Conservation (phyloP, 2,113 vertebrate species). For the Tringa solitaria region DNA sequence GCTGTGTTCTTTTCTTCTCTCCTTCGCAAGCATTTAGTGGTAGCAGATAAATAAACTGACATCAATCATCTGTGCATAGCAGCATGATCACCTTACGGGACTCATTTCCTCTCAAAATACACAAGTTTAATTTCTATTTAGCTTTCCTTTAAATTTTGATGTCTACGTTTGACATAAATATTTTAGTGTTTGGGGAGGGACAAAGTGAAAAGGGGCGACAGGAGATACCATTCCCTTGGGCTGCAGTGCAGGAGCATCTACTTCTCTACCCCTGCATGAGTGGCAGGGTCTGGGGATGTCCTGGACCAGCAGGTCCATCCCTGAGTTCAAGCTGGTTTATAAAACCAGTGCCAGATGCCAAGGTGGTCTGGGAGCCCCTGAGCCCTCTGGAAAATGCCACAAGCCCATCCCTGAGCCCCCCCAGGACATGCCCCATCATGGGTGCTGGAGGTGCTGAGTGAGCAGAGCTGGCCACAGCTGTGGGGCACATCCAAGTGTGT, state of each 20-base stretch:
- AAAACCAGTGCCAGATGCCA: background rate
- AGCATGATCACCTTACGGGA: conserved; percentile 49
- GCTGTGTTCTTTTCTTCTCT: background rate
- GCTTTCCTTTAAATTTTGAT: conserved; percentile 51
- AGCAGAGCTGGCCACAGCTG: background rate
- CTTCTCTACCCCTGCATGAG: fast-evolving
- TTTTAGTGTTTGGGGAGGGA: background rate
- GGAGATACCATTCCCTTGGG: background rate
- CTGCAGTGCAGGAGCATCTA: background rate
- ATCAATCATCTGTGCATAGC: conserved; percentile 47
- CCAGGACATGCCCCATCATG: fast-evolving
- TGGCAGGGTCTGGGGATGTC: fast-evolving
- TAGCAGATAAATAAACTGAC: conserved; percentile 66
- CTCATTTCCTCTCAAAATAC: conserved; percentile 64
- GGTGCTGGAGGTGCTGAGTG: background rate
- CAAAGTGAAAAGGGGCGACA: background rate
- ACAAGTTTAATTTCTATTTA: conserved; percentile 54
- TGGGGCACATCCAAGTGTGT: fast-evolving
- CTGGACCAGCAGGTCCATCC: background rate
- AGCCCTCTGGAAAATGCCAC: too few relatives aligned
- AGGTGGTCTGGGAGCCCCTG: background rate
- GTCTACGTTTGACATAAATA: conserved; percentile 47
- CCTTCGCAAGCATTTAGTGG: conserved; percentile 6
- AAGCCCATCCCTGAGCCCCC: background rate
- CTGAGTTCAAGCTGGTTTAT: background rate